Percentiles rank a stretch among this genome's conserved stretches.
Evolutionary conservation across 2,888 invertebrate species (phyloP).

Genomic region (Drosophila neotestacea): DNA sequence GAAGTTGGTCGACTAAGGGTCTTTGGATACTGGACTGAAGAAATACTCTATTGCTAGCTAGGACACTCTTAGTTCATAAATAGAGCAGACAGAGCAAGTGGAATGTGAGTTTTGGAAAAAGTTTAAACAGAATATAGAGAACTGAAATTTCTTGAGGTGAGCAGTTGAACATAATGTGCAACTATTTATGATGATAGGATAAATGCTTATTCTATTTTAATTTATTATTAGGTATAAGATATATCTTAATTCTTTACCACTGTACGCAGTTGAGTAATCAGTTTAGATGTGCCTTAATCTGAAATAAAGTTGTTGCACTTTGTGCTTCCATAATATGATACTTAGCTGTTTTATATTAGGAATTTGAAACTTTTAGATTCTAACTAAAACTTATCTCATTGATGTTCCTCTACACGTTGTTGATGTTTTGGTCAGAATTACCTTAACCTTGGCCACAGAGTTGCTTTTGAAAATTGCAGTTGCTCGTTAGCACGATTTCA

Average conservation of each 20-base stretch:
- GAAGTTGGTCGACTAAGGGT: too few species aligned
- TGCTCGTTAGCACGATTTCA: conserved; percentile 50
- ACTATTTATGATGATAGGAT: neutral
- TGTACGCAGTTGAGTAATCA: conserved; percentile 9
- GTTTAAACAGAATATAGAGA: too few species aligned
- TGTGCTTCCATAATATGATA: conserved; percentile 17
- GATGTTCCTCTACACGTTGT: conserved; percentile 4
- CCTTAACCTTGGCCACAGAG: conserved; percentile 35
- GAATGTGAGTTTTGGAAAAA: too few species aligned
- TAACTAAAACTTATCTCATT: conserved; percentile 13
- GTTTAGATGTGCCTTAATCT: conserved; percentile 38
- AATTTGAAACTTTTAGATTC: conserved; percentile 13
- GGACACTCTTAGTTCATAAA: too few species aligned
- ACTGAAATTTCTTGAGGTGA: too few species aligned
- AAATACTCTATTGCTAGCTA: too few species aligned
- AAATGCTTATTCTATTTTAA: neutral
- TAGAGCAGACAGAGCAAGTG: too few species aligned
- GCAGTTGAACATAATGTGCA: neutral
- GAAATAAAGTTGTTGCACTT: conserved; percentile 42
- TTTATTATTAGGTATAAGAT: neutral
- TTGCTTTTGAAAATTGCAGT: conserved; percentile 6
- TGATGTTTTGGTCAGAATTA: conserved; percentile 9
- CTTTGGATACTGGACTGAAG: too few species aligned
- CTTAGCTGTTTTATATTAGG: conserved; percentile 1
- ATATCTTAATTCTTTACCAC: neutral